Evolutionary conservation across 2,888 invertebrate genomes (phyloP).

Genomic region (Rambutsinella grinnellia): DNA sequence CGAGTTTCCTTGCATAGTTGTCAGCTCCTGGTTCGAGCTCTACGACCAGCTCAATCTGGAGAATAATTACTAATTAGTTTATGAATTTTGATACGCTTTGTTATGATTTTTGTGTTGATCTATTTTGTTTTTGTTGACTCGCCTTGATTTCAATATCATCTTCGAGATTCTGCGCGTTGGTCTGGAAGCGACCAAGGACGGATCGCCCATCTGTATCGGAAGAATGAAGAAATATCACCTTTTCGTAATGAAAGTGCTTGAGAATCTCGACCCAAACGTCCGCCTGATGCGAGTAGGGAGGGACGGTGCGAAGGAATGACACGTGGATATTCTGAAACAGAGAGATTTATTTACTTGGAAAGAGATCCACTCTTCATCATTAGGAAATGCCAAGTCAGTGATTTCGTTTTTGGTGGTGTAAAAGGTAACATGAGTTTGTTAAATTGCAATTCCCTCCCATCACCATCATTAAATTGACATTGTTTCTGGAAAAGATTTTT

Average conservation of each 20-base stretch:
- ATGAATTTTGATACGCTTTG: not conserved
- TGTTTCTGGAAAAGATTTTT: not conserved
- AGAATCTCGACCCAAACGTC: conserved; percentile 97
- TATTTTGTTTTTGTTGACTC: conserved; percentile 6
- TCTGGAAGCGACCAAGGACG: conserved; percentile 92
- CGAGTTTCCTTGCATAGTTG: conserved; percentile 84
- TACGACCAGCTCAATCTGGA: conserved; percentile 88
- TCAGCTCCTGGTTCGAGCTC: conserved; percentile 93
- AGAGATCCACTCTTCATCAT: not conserved
- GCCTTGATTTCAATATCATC: conserved; percentile 95
- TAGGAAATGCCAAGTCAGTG: too few relatives aligned
- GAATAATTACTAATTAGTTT: not conserved
- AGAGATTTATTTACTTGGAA: not conserved
- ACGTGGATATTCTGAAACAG: conserved; percentile 89
- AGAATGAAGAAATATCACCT: conserved; percentile 94
- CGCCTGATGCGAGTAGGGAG: conserved; percentile 98
- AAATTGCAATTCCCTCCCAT: not conserved
- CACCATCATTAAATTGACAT: not conserved
- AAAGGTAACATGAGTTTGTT: too few relatives aligned
- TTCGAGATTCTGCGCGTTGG: conserved; percentile 90
- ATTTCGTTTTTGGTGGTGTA: too few relatives aligned
- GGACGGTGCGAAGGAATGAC: conserved; percentile 95
- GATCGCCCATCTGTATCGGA: conserved; percentile 96
- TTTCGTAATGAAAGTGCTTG: conserved; percentile 91
- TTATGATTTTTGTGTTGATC: not conserved